Percentiles rank a stretch among this genome's conserved stretches.
Conservation (phyloP, 2,888 invertebrate genomes). For the Dryobotodes eremita region DNA sequence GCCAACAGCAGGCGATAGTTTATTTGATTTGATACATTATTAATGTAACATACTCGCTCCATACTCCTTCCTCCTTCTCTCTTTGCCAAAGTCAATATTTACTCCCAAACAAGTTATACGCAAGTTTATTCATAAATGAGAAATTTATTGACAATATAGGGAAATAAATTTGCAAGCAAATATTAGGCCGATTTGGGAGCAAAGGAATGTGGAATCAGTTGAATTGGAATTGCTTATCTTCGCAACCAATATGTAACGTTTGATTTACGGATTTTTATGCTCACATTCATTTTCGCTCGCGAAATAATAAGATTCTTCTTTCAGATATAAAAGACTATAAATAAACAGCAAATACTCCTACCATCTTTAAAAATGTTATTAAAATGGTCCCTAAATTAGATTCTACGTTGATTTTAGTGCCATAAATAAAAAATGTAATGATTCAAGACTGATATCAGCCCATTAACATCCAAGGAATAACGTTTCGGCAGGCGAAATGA, state of each 20-base stretch:
- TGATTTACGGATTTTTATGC: slow-evolving; percentile 47
- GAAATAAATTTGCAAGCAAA: slow-evolving; percentile 61
- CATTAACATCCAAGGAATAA: slow-evolving; percentile 41
- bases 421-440: slow-evolving; percentile 45
- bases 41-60: slow-evolving; percentile 57
- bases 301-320: not conserved
- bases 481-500: slow-evolving; percentile 27
- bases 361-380: slow-evolving; percentile 13
- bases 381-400: slow-evolving; percentile 36
- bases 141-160: slow-evolving; percentile 60
- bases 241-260: slow-evolving; percentile 48
- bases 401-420: slow-evolving; percentile 30
- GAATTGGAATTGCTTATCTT: slow-evolving; percentile 48
- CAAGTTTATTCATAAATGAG: slow-evolving; percentile 67
- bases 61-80: slow-evolving; percentile 39
- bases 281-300: slow-evolving; percentile 17
- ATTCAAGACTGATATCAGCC: slow-evolving; percentile 37
- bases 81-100: slow-evolving; percentile 55
- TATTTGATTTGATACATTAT: slow-evolving; percentile 70
- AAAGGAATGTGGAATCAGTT: slow-evolving; percentile 34
- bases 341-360: slow-evolving; percentile 12
- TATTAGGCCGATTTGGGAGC: slow-evolving; percentile 51
- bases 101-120: slow-evolving; percentile 55
- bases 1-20: slow-evolving; percentile 59
- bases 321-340: slow-evolving; percentile 20